Evolutionary conservation across 2,113 vertebrate species (phyloP).

Genomic region (Porphyrio hochstetteri): DNA sequence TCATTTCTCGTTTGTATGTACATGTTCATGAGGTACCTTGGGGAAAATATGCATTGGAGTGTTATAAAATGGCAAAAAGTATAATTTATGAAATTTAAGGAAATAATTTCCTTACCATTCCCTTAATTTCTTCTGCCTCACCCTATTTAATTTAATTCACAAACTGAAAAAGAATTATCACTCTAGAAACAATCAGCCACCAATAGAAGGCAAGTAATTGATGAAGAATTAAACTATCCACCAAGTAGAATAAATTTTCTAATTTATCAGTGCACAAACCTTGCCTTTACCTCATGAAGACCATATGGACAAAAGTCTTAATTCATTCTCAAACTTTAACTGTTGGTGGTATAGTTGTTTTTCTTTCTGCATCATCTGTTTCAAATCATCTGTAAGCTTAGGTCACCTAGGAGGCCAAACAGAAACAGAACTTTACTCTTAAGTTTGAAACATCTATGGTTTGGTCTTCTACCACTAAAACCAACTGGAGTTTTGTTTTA

Average conservation of each 20-base stretch:
- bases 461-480: neutral
- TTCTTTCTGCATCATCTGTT: slow-evolving; percentile 54
- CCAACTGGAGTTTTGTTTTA: neutral
- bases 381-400: slow-evolving; percentile 30
- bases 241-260: neutral
- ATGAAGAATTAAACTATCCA: neutral
- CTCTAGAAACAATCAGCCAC: neutral
- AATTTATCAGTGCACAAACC: neutral
- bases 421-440: neutral
- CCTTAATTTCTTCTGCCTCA: neutral
- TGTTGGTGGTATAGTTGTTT: slow-evolving; percentile 54
- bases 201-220: neutral
- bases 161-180: neutral
- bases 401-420: neutral
- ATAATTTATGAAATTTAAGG: neutral
- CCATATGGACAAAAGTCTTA: neutral
- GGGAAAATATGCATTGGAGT: neutral
- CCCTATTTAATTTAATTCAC: neutral
- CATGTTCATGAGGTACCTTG: neutral
- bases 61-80: neutral
- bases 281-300: slow-evolving; percentile 1
- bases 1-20: neutral
- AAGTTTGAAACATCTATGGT: neutral
- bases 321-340: slow-evolving; percentile 14
- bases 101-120: neutral